A percentile compares a stretch with the other conserved stretches of the same genome.
These are phyloP conservation scores for Calonectris borealis DNA, from an alignment of 2,113 vertebrate species.

Conservation along the genomic window DNA sequence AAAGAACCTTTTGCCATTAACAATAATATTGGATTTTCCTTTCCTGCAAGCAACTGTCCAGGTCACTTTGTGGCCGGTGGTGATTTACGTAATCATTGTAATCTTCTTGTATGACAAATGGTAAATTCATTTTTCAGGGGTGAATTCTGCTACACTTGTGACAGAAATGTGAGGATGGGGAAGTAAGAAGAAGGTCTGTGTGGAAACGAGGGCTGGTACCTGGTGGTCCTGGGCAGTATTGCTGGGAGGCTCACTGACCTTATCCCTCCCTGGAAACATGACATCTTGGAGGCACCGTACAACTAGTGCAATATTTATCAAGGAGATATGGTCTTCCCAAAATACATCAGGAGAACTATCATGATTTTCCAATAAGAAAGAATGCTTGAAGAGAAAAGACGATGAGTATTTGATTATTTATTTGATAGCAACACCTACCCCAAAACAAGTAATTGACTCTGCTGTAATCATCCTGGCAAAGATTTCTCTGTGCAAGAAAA, in stretches of 20 bases:
- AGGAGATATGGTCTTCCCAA: not conserved
- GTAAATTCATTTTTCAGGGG: not conserved
- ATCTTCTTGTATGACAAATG: not conserved
- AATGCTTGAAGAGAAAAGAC: not conserved
- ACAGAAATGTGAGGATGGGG: not conserved
- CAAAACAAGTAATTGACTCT: not conserved
- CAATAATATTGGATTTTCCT: not conserved
- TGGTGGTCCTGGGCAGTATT: not conserved
- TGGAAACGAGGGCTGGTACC: not conserved
- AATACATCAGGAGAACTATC: not conserved
- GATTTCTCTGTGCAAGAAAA: not conserved
- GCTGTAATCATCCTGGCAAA: not conserved
- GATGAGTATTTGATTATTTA: not conserved
- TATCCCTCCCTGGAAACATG: not conserved
- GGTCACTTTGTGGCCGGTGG: not conserved
- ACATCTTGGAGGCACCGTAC: not conserved
- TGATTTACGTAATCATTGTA: not conserved
- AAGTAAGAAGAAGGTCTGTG: not conserved
- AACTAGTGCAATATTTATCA: not conserved
- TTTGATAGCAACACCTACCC: not conserved
- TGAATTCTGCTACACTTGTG: not conserved
- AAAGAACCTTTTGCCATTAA: not conserved
- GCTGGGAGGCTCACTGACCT: not conserved
- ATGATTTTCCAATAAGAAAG: not conserved
- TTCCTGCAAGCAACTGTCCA: not conserved